phyloP scores from a whole-genome alignment of 2,113 vertebrate species.

The Peromyscus leucopus region DNA sequence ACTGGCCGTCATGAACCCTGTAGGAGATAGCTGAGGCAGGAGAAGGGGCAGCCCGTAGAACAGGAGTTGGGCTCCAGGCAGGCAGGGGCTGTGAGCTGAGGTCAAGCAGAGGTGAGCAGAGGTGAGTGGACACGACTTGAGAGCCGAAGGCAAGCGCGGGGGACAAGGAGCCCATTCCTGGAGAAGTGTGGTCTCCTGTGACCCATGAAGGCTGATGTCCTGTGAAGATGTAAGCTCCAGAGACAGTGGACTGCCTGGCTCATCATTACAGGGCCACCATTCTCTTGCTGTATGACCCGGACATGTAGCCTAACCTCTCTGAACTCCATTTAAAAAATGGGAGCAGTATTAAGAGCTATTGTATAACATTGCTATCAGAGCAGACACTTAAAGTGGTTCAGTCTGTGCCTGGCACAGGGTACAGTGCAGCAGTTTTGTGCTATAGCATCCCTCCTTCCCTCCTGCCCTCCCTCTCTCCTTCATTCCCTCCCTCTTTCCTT shows the following conservation, averaged over 20 bases:
- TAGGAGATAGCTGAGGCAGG: neutral
- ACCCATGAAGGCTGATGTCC: neutral
- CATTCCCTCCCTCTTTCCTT: neutral
- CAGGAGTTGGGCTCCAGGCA: neutral
- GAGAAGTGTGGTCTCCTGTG: neutral
- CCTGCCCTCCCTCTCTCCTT: neutral
- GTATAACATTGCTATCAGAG: neutral
- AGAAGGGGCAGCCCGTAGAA: neutral
- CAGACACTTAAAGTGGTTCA: neutral
- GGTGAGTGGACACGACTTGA: neutral
- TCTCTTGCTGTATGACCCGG: neutral
- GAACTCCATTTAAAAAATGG: neutral
- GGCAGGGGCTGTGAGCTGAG: neutral
- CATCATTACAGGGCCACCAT: neutral
- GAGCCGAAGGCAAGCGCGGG: neutral
- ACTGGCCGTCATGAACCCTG: neutral
- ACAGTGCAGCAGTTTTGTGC: neutral
- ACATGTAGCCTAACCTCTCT: neutral
- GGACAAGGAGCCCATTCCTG: neutral
- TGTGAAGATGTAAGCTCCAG: neutral
- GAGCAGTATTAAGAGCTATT: neutral
- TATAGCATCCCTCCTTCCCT: rapidly evolving
- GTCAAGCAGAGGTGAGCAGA: neutral
- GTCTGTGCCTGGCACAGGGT: neutral
- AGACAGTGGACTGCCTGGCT: neutral